phyloP scores from a whole-genome alignment of 2,888 invertebrate species.

The Griposia aprilina region DNA sequence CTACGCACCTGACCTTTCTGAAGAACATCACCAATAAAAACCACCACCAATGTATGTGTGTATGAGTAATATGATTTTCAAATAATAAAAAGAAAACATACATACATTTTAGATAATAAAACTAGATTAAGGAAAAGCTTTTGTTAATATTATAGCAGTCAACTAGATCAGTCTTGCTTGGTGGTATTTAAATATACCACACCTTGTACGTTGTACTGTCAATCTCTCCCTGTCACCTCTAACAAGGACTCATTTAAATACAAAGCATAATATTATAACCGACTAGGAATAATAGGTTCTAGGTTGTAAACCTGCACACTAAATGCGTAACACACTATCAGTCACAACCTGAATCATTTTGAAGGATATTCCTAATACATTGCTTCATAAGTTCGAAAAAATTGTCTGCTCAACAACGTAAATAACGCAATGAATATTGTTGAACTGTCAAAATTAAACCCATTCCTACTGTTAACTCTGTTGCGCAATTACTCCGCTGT shows the following conservation, averaged over 20 bases:
- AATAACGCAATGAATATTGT: too few relatives aligned
- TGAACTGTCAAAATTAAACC: too few relatives aligned
- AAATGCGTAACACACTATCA: too few relatives aligned
- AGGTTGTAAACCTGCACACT: not conserved
- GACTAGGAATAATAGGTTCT: constrained; percentile 5
- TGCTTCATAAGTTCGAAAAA: too few relatives aligned
- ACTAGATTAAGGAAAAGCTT: not conserved
- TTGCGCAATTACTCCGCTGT: not conserved
- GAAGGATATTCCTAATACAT: too few relatives aligned
- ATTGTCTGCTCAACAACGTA: too few relatives aligned
- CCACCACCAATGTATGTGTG: not conserved
- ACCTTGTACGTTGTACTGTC: constrained; percentile 4
- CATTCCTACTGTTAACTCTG: too few relatives aligned
- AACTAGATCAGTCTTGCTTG: not conserved
- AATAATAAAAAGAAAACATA: not conserved
- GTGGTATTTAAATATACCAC: constrained; percentile 37
- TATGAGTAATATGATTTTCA: not conserved
- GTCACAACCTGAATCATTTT: too few relatives aligned
- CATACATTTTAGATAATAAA: not conserved
- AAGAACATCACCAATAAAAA: too few relatives aligned
- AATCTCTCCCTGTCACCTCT: constrained; percentile 35
- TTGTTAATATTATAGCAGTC: not conserved
- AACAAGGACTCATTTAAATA: constrained; percentile 20
- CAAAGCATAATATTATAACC: constrained; percentile 2
- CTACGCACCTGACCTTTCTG: too few relatives aligned